These are phyloP conservation scores for Pampusana beccarii DNA, from an alignment of 2,113 vertebrate genomes.

Conservation along the genomic window DNA sequence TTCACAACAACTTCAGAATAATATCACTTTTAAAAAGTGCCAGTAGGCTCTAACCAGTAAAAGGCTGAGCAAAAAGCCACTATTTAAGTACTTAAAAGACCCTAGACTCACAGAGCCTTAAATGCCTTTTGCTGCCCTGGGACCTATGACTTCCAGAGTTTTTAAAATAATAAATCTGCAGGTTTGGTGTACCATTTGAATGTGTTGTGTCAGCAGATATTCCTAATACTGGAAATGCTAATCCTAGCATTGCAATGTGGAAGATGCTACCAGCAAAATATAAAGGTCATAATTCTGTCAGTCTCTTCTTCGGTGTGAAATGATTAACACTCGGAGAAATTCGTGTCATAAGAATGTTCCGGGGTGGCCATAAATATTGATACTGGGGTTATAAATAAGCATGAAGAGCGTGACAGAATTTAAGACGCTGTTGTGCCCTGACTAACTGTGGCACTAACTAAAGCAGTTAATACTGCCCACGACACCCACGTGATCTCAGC, in stretches of 20 bases:
- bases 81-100: not conserved
- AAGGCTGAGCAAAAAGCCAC: not conserved
- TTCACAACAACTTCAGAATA: not conserved
- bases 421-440: not conserved
- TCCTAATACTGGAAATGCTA: not conserved
- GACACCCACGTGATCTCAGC: not conserved
- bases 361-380: slow-evolving; percentile 22
- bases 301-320: not conserved
- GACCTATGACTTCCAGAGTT: not conserved
- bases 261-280: slow-evolving; percentile 53
- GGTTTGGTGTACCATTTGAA: not conserved
- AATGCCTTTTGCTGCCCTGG: not conserved
- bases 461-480: not conserved
- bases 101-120: not conserved
- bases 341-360: not conserved
- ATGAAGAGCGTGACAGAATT: slow-evolving; percentile 33
- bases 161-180: not conserved
- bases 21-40: not conserved
- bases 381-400: slow-evolving; percentile 49
- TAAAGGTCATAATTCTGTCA: slow-evolving; percentile 42
- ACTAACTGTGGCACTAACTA: not conserved
- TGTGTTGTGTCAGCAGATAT: slow-evolving; percentile 6
- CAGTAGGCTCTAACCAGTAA: not conserved
- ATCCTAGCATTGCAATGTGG: not conserved
- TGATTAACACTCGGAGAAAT: slow-evolving; percentile 26